These are phyloP conservation scores for Penaeus indicus DNA, from an alignment of 1,140 invertebrate genomes.

Conservation along the genomic window DNA sequence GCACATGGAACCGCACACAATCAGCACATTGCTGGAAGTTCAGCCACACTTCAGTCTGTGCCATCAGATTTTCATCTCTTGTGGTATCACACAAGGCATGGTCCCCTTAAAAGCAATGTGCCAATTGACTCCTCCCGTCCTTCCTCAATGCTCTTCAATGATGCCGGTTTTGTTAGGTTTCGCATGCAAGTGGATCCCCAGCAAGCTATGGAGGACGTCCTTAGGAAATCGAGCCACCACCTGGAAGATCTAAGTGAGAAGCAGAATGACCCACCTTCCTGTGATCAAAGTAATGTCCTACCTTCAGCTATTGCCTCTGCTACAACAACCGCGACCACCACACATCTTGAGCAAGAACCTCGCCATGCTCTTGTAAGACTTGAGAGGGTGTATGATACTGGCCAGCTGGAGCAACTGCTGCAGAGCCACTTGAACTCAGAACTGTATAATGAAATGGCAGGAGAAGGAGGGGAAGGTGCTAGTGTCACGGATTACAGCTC, in stretches of 20 bases:
- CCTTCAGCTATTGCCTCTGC: too few relatives aligned
- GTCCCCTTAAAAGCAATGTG: conserved; percentile 69
- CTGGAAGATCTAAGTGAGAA: conserved; percentile 14
- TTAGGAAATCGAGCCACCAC: conserved; percentile 21
- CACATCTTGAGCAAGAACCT: too few relatives aligned
- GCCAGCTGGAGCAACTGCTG: background rate
- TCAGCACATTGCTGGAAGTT: background rate
- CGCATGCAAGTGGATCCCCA: conserved; percentile 69
- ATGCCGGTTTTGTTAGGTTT: conserved; percentile 87
- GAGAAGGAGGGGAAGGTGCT: background rate
- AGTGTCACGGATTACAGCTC: conserved; percentile 45
- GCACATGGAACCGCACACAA: background rate
- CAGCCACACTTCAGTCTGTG: conserved; percentile 70
- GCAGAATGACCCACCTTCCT: conserved; percentile 19
- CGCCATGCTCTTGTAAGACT: too few relatives aligned
- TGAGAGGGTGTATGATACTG: background rate
- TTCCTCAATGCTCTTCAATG: conserved; percentile 83
- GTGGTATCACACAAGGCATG: conserved; percentile 70
- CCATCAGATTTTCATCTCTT: conserved; percentile 70
- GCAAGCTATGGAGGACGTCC: conserved; percentile 23
- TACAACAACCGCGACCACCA: too few relatives aligned
- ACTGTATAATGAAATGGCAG: conserved; percentile 20
- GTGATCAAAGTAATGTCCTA: conserved; percentile 12
- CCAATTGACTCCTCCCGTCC: conserved; percentile 67
- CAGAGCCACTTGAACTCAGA: conserved; percentile 27